phyloP scores from a whole-genome alignment of 2,797 vertebrate genomes.

The Helarctos malayanus region DNA sequence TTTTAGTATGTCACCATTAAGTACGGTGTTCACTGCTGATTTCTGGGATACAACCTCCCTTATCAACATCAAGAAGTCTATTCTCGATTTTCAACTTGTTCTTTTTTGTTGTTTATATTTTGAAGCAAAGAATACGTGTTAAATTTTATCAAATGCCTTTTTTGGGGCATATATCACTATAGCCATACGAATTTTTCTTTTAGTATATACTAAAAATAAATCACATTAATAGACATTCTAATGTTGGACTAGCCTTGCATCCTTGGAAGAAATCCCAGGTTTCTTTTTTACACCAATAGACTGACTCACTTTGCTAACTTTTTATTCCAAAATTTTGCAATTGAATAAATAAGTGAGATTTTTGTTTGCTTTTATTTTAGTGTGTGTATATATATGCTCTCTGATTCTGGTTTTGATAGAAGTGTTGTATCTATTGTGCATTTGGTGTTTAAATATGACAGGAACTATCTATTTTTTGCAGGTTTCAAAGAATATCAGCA shows the following conservation, averaged over 20 bases:
- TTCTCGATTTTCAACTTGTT: background rate
- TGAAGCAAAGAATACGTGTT: background rate
- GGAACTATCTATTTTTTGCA: background rate
- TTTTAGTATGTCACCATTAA: background rate
- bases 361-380: background rate
- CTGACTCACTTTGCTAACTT: background rate
- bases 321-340: background rate
- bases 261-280: background rate
- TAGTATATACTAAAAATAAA: background rate
- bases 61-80: background rate
- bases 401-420: background rate
- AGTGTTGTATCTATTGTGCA: too few species aligned
- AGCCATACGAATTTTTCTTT: background rate
- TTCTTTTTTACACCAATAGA: background rate
- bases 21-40: background rate
- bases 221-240: background rate
- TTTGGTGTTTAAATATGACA: background rate
- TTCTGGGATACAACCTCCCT: background rate
- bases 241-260: background rate
- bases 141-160: background rate
- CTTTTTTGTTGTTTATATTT: background rate
- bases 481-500: background rate
- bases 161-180: background rate
- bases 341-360: background rate
- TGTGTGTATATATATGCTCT: background rate